Percentiles rank a stretch among this genome's conserved stretches.
Evolutionary conservation across 2,888 invertebrate species (phyloP).

Genomic region (Thera obeliscata): DNA sequence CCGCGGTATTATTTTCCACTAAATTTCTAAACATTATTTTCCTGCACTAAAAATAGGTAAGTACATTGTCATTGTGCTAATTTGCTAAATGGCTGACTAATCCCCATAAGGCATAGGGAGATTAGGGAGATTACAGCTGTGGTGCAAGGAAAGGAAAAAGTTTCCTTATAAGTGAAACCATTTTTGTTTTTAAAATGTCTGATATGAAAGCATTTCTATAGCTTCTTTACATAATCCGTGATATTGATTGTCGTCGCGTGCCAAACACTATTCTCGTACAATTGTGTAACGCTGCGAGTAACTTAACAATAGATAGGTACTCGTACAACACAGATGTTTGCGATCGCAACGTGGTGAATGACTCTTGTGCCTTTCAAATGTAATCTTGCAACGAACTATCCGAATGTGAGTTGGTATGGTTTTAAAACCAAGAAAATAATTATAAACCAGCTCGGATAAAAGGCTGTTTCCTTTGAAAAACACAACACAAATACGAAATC

Average conservation of each 20-base stretch:
- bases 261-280: slow-evolving; percentile 25
- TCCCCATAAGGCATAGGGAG: too few relatives aligned
- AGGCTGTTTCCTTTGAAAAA: too few relatives aligned
- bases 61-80: too few relatives aligned
- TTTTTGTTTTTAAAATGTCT: not conserved
- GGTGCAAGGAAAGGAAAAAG: too few relatives aligned
- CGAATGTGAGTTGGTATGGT: not conserved
- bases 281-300: slow-evolving; percentile 16
- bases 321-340: slow-evolving; percentile 12
- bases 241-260: slow-evolving; percentile 20
- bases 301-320: slow-evolving; percentile 12
- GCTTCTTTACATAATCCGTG: slow-evolving; percentile 17
- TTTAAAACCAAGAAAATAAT: not conserved
- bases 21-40: not conserved
- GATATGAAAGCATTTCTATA: not conserved
- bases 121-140: too few relatives aligned
- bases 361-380: slow-evolving; percentile 18
- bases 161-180: not conserved
- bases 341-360: slow-evolving; percentile 22
- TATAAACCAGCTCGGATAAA: not conserved
- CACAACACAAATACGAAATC: too few relatives aligned
- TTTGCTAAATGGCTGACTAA: too few relatives aligned
- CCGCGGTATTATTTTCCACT: slow-evolving; percentile 15
- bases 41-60: not conserved
- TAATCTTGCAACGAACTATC: slow-evolving; percentile 5